Base-by-base conservation (phyloP, 1,140 invertebrate species). In the Aphelenchoides besseyi region DNA sequence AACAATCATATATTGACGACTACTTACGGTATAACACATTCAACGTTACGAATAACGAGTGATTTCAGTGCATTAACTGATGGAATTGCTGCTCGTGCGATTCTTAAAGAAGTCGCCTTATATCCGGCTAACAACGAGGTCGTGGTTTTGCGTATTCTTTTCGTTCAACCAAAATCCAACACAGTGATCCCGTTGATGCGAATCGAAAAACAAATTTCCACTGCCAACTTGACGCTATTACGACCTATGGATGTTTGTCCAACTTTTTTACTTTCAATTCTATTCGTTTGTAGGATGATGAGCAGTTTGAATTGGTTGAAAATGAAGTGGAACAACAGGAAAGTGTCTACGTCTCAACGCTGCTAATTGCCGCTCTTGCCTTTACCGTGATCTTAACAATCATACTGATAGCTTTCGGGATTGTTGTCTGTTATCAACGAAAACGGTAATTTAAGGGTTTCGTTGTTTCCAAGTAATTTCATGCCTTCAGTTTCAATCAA, bases 301-400 rank as follows among this genome's bases (percentile, higher is more conserved):
- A 59, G 18, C 23, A 8, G 55, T 48, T 18, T 8, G 32, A 33
- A 29, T 59, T 59, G 55, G 18, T 23, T 8, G 5, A 59, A 59
- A 5, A 59, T 8, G 5, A 59, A 33, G 18, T 23, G 18, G 55
- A 41, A n/a, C 5, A 59, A 5, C 55, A 41, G 5, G 55, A 5
- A 59, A 59, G 18, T 23, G 55, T 59, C 32, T 8, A 5, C 18
- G 5, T 18, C 23, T 5, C 55, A 12, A 8, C 55, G 5, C 18
- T 59, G 18, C 18, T 59, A 12, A 59, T 59, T 59, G 55, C 55
- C 5, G 55, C 55, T 33, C 26, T 59, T 33, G 55, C 23, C 5
- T 59, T 59, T 23, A 8, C 18, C 5, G 18, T 33, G 5, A 8
- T 59, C 5, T 23, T 59, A 23, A 8, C 5, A 8, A 12, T 59